phyloP scores from a whole-genome alignment of 2,797 vertebrate genomes.

The Allobates femoralis region DNA sequence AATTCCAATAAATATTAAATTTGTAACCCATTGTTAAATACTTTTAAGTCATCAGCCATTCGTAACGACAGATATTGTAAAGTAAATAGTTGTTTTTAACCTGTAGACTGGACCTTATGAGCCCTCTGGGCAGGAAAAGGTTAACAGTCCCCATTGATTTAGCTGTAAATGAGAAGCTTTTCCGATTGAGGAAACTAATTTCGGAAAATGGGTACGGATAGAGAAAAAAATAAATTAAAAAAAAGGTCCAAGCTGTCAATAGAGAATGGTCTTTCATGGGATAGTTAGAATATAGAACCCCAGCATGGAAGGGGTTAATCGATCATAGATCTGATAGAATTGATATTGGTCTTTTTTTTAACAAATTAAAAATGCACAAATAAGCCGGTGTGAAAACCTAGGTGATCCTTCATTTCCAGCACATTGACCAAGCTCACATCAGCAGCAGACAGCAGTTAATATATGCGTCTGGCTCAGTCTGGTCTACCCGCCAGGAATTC shows the following conservation, averaged over 20 bases:
- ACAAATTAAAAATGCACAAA: conserved; percentile 77
- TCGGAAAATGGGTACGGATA: not conserved
- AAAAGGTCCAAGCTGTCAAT: not conserved
- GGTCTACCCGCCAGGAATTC: conserved; percentile 85
- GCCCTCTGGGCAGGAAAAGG: not conserved
- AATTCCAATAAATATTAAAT: not conserved
- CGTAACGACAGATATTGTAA: not conserved
- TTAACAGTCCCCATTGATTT: not conserved
- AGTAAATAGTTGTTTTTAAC: not conserved
- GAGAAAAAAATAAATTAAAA: not conserved
- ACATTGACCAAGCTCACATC: conserved; percentile 85
- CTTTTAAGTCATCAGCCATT: not conserved
- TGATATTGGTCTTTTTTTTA: conserved; percentile 72
- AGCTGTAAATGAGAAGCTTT: not conserved
- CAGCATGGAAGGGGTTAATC: not conserved
- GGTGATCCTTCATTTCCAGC: conserved; percentile 89
- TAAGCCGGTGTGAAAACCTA: conserved; percentile 77
- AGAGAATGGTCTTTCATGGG: no score
- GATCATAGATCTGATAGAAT: conserved; percentile 64
- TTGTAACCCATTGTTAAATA: not conserved
- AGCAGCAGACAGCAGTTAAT: conserved; percentile 93
- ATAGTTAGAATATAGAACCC: no score
- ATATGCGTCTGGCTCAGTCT: conserved; percentile 95
- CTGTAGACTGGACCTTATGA: not conserved
- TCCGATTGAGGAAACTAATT: not conserved